Base-by-base conservation (phyloP, 2,113 vertebrate genomes). In the Glaucidium brasilianum region DNA sequence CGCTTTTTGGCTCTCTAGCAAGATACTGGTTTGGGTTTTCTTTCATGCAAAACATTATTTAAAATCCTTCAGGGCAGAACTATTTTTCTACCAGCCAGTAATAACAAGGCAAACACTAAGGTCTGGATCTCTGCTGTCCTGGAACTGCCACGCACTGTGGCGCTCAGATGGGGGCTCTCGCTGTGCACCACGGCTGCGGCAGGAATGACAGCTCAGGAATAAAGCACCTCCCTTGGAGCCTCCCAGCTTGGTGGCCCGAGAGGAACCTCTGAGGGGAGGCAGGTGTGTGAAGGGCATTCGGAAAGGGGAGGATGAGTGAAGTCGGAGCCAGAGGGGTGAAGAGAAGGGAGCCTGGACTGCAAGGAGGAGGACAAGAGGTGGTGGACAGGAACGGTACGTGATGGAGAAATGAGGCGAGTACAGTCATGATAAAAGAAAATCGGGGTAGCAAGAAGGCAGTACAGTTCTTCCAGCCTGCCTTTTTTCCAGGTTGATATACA, bases 211-310 rank as follows among this genome's bases (percentile, higher is more conserved):
- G 49, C 47, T 32, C 11, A 25, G 13, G 6, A 66, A 18, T 41
- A 71, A 25, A 47, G 73, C 55, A 26, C 30, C 7, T 43, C 11
- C 47, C 50, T 17, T 6, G 27, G 73, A 69, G 30, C 27, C 19
- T 1, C 17, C 2, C 3, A 2, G 23, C 1, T 13, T 6, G 58
- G 22, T 15, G 67, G 47, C 20, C 34, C 5, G 1, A 45, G 9
- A 15, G n/a, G 19, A 8, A 20, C 5, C 29, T 15, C 22, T 35
- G 34, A 58, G 50, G 53, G n/a, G 35, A 12, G 10, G 23, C 22
- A 41, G 47, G 25, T 1, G 0, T 3, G 13, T 10, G 66, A 20
- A 9, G 37, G 73, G 66, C 30, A 12, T 21, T 34, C 43, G 17
- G 34, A 18, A 4, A 11, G 53, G 2, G 32, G 5, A 26, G 27